Evolutionary conservation across 2,797 vertebrate species (phyloP).

Genomic region (Sebastes miniatus): DNA sequence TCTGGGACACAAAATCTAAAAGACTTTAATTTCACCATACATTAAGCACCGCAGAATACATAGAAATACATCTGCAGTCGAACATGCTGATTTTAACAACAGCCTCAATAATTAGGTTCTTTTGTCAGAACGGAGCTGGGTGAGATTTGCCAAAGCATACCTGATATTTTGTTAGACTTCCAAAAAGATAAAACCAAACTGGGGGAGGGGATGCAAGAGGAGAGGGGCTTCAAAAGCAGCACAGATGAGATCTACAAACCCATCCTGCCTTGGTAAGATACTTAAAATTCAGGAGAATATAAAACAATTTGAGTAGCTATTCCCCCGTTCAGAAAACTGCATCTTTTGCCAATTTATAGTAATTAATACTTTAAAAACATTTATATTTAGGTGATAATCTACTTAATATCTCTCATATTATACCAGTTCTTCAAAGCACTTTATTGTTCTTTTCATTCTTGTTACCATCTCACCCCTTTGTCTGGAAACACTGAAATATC

Average conservation of each 20-base stretch:
- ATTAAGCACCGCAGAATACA: background rate
- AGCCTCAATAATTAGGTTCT: conserved; percentile 24
- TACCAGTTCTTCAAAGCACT: background rate
- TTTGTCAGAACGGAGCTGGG: conserved; percentile 41
- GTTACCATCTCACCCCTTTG: background rate
- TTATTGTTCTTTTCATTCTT: background rate
- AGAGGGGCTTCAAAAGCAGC: conserved; percentile 49
- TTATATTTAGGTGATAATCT: background rate
- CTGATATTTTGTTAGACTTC: conserved; percentile 54
- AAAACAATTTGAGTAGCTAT: background rate
- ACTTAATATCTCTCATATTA: background rate
- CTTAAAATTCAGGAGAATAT: conserved; percentile 30
- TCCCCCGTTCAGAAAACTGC: background rate
- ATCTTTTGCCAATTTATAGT: background rate
- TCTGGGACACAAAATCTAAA: conserved; percentile 4
- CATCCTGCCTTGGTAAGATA: background rate
- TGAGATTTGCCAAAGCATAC: conserved; percentile 39
- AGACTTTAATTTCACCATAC: conserved; percentile 19
- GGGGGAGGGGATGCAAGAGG: conserved; percentile 44
- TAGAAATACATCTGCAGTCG: background rate
- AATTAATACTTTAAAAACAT: background rate
- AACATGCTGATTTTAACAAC: background rate
- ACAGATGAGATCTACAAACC: conserved; percentile 35
- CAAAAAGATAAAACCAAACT: conserved; percentile 53
- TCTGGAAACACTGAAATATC: background rate